Evolutionary conservation across 2,888 invertebrate species (phyloP), one percentile per base, ranked within the genome.

Genomic region (Noctua janthe): DNA sequence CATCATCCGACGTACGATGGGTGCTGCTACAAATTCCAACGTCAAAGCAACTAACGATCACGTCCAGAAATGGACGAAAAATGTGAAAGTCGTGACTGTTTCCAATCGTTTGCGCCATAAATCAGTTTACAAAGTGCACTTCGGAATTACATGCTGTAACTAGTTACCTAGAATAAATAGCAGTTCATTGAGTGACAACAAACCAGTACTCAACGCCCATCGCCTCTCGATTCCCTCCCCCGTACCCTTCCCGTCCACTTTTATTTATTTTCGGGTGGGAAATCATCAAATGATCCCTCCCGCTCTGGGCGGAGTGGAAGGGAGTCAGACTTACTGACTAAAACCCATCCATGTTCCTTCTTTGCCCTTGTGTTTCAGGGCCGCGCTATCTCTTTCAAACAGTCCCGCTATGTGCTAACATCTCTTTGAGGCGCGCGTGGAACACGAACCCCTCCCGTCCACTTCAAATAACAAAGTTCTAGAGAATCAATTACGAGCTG

Each of bases 401-500:
- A 39, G 39, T 39, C 39, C 39, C 39, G 39, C 39, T 39, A 5
- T 39, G 39, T 5, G 39, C 39, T 39, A 5, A 39, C 39, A 39
- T 39, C 39, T 39, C 39, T 4, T 39, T 39, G 39, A 39, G 39
- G 39, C 39, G 39, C 39, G 39, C 39, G 39, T 39, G 39, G 39
- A 39, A 39, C 39, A 39, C 39, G 39, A 39, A 39, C 39, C 39
- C 39, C 3, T n/a, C n/a, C 47, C 17, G 39, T 77, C 51, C 80
- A 51, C 71, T 80, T 66, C 56, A 73, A 87, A 76, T 66, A 77
- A 69, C 87, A 78, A 84, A 78, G 64, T 84, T 86, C 54, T 70
- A 64, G 54, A 84, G 59, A 59, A 84, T 84, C 81, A 81, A 86
- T 81, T 81, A 76, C 73, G 23, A 81, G 72, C 64, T 76, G 59